Evolutionary conservation across 2,113 vertebrate species (phyloP).

Genomic region (Alexandromys fortis): DNA sequence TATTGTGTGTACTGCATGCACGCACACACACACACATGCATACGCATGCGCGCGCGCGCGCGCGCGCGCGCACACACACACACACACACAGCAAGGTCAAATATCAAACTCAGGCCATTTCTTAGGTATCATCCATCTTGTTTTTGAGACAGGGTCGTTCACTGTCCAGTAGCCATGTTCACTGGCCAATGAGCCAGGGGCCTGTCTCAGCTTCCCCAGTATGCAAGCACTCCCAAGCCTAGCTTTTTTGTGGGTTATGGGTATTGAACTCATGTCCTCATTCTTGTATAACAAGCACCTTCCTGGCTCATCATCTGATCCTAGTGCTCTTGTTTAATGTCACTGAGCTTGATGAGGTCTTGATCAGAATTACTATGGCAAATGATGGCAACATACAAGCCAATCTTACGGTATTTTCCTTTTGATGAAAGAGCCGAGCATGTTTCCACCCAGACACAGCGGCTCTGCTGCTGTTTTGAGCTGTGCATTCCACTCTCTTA

Average conservation of each 20-base stretch:
- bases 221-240: neutral
- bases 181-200: neutral
- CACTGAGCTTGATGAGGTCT: neutral
- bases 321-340: neutral
- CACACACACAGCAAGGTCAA: neutral
- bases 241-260: neutral
- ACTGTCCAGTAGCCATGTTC: neutral
- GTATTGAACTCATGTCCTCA: neutral
- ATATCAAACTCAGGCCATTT: neutral
- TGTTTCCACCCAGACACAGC: neutral
- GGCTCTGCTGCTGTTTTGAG: neutral
- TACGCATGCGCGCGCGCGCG: no score
- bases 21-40: no score
- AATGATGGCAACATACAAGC: neutral
- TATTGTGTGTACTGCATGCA: neutral
- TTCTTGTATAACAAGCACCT: neutral
- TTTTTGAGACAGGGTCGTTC: neutral
- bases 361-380: neutral
- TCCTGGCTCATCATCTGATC: neutral
- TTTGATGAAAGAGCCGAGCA: neutral
- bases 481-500: neutral
- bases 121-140: neutral
- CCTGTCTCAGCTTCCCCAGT: neutral
- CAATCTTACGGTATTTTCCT: neutral
- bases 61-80: fast-evolving